These are phyloP conservation scores for Sander lucioperca DNA, from an alignment of 2,113 vertebrate species.

Conservation along the genomic window DNA sequence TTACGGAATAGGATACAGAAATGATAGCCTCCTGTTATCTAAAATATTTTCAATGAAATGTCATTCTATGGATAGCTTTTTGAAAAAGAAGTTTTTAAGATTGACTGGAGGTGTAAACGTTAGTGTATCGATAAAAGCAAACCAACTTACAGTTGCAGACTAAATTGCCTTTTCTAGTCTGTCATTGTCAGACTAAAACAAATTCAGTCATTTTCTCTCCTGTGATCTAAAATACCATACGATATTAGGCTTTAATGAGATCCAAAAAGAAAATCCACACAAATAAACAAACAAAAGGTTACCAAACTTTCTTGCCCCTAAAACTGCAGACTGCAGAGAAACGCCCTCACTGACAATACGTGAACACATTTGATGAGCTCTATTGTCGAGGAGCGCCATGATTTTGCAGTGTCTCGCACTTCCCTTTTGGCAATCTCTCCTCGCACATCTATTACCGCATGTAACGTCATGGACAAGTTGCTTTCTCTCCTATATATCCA, in stretches of 20 bases:
- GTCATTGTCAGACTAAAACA: conserved; percentile 1
- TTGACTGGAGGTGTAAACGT: not conserved
- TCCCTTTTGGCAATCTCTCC: conserved; percentile 41
- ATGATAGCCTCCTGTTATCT: no score
- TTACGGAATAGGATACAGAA: no score
- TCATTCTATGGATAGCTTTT: not conserved
- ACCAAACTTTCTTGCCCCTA: conserved; percentile 7
- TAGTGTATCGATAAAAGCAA: not conserved
- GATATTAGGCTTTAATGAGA: not conserved
- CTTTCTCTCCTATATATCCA: conserved; percentile 2
- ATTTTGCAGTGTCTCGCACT: conserved; percentile 24
- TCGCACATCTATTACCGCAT: conserved; percentile 43
- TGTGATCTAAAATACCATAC: not conserved
- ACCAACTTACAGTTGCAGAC: not conserved
- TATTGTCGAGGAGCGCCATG: conserved; percentile 31
- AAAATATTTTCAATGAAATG: no score
- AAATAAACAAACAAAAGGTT: not conserved
- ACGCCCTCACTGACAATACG: conserved; percentile 5
- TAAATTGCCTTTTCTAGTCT: not conserved
- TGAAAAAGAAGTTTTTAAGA: not conserved
- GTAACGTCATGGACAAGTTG: conserved; percentile 54
- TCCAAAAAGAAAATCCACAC: not conserved
- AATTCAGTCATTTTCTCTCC: not conserved
- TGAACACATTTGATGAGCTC: conserved; percentile 48
- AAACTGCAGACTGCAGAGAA: conserved; percentile 9